These are phyloP conservation scores for Schrankia costaestrigalis DNA, from an alignment of 2,888 invertebrate genomes.

Conservation along the genomic window DNA sequence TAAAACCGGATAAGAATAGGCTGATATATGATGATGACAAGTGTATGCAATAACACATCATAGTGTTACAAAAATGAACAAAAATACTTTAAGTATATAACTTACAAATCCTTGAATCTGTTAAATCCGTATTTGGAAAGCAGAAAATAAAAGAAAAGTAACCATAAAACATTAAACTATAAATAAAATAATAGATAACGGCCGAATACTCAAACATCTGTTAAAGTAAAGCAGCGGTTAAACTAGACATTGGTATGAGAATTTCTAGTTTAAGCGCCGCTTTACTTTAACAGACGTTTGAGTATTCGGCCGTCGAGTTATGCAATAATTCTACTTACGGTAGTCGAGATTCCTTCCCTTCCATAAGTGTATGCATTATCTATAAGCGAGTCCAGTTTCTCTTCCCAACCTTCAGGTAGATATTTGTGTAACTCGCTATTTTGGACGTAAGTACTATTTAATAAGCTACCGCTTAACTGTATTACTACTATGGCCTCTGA, in stretches of 20 bases:
- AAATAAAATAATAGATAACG: too few species aligned
- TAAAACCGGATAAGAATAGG: too few species aligned
- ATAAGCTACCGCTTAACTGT: constrained; percentile 91
- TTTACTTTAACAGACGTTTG: background rate
- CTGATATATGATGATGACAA: too few species aligned
- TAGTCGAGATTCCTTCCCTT: constrained; percentile 92
- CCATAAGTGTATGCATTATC: constrained; percentile 97
- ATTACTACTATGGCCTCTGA: constrained; percentile 96
- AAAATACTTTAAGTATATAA: too few species aligned
- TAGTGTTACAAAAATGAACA: too few species aligned
- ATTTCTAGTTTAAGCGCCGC: too few species aligned
- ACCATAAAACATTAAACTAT: too few species aligned
- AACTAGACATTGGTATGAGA: too few species aligned
- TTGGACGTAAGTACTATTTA: constrained; percentile 93
- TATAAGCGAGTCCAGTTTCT: constrained; percentile 92
- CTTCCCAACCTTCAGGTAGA: constrained; percentile 91
- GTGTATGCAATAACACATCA: too few species aligned
- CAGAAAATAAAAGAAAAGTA: constrained; percentile 28
- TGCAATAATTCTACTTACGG: constrained; percentile 75
- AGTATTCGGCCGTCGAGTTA: background rate
- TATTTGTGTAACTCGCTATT: constrained; percentile 92
- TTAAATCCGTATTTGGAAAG: constrained; percentile 32
- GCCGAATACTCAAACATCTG: too few species aligned
- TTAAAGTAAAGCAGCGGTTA: too few species aligned
- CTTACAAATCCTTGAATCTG: constrained; percentile 36